Evolutionary conservation across 2,888 invertebrate species (phyloP), one percentile per base, ranked within the genome.

Genomic region (Leptinotarsa haldemani): DNA sequence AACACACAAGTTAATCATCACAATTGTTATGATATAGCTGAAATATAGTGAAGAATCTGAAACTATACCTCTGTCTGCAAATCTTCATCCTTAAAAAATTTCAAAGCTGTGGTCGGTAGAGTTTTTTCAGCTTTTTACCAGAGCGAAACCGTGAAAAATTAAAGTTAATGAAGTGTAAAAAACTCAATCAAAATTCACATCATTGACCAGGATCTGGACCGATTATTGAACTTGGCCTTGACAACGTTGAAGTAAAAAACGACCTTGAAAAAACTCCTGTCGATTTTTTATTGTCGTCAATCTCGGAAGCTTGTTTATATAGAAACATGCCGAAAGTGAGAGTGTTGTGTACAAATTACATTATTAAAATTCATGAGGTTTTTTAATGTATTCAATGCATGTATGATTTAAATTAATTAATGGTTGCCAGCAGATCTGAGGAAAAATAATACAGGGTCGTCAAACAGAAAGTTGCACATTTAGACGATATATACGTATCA

Each of bases 221-320:
- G 30, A 61, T 40, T 30, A 25, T 20, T 30, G 61, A 61, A 30
- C 61, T 61, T 61, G 61, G 30, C 61, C 61, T 30, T 61, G 61
- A n/a, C 2, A 18, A 13, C 18, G 40, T n/a, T 12, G 61, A n/a
- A 61, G n/a, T 30, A 5, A 61, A 25, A 25, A 40, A 18, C 18
- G 13, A 61, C 61, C 61, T 30, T n/a, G 61, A 7, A 7, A 61
- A 61, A 22, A 22, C 20, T 58, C 25, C 25, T 58, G 22, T 58
- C 61, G 61, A 61, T 61, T 61, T 61, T 58, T 61, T 61, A 12
- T 7, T 52, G 52, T 0, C 18, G 12, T 52, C 0, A 1, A 58
- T 22, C 13, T 58, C 40, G 16, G 16, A 50, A n/a, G n/a, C 15
- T 9, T 40, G 5, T 15, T 61, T 13, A 30, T n/a, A 30, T 7